These are phyloP conservation scores for Drosophila bocqueti DNA, from an alignment of 1,140 invertebrate species.

Conservation along the genomic window DNA sequence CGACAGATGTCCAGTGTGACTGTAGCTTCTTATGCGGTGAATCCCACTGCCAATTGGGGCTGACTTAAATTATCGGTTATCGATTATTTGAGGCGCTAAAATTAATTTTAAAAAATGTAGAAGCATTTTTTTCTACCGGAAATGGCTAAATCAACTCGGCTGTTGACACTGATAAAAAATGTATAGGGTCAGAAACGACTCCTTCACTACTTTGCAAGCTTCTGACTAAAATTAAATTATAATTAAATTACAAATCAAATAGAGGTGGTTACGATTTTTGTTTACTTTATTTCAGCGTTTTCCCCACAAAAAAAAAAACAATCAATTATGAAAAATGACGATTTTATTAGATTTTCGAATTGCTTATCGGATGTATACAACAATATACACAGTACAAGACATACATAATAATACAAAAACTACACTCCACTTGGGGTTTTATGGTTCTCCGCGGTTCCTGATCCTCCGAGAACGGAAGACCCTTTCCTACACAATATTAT, in stretches of 20 bases:
- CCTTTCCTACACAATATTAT: conserved; percentile 42
- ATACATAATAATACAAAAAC: conserved; percentile 53
- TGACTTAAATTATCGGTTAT: not conserved
- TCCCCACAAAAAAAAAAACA: not conserved
- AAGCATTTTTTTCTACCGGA: no score
- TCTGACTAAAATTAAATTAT: no score
- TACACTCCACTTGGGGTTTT: conserved; percentile 26
- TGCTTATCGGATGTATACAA: conserved; percentile 68
- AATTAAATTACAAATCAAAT: no score
- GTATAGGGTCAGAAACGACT: no score
- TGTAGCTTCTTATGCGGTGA: not conserved
- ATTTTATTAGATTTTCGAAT: conserved; percentile 78
- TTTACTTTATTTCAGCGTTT: no score
- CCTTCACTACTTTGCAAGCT: no score
- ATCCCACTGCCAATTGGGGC: not conserved
- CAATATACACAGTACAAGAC: conserved; percentile 73
- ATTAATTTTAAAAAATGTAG: no score
- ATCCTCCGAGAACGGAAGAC: conserved; percentile 48
- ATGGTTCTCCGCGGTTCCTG: conserved; percentile 19
- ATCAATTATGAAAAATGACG: conserved; percentile 56
- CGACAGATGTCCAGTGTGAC: conserved; percentile 21
- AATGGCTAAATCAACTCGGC: no score
- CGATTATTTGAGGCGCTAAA: not conserved
- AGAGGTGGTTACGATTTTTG: no score
- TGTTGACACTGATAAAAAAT: no score